These are phyloP conservation scores for Vesta saturnalis DNA, from an alignment of 2,888 invertebrate species.

Conservation along the genomic window DNA sequence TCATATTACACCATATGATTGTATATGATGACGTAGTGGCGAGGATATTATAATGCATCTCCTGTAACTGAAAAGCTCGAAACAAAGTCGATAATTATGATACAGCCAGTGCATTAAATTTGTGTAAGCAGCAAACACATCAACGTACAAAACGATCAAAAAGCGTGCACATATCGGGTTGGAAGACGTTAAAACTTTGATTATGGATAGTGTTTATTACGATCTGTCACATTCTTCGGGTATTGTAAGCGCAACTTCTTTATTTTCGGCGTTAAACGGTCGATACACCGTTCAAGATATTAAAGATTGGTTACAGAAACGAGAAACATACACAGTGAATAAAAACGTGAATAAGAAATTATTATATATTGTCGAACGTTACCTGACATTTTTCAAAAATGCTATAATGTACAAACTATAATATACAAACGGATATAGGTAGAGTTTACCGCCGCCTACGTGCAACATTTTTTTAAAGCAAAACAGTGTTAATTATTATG, in stretches of 20 bases:
- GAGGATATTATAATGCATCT: too few relatives aligned
- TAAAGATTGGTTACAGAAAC: conserved; percentile 17
- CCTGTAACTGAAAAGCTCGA: background rate
- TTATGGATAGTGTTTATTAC: too few relatives aligned
- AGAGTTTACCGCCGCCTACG: background rate
- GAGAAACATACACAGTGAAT: background rate
- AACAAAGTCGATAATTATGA: too few relatives aligned
- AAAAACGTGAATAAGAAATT: conserved; percentile 4
- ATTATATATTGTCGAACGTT: background rate
- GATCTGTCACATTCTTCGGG: background rate
- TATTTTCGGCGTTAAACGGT: background rate
- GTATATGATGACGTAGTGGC: too few relatives aligned
- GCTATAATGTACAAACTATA: background rate
- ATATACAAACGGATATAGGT: conserved; percentile 12
- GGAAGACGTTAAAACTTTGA: background rate
- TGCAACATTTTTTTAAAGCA: conserved; percentile 11
- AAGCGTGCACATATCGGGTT: background rate
- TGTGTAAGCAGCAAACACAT: too few relatives aligned
- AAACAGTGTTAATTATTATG: background rate
- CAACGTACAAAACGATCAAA: background rate
- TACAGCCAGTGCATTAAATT: too few relatives aligned
- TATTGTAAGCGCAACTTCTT: background rate
- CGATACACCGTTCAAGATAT: background rate
- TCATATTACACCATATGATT: too few relatives aligned
- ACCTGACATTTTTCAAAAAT: background rate